Base-by-base conservation (phyloP, 92 coral and sea anemone species). In the Heteractis magnifica region DNA sequence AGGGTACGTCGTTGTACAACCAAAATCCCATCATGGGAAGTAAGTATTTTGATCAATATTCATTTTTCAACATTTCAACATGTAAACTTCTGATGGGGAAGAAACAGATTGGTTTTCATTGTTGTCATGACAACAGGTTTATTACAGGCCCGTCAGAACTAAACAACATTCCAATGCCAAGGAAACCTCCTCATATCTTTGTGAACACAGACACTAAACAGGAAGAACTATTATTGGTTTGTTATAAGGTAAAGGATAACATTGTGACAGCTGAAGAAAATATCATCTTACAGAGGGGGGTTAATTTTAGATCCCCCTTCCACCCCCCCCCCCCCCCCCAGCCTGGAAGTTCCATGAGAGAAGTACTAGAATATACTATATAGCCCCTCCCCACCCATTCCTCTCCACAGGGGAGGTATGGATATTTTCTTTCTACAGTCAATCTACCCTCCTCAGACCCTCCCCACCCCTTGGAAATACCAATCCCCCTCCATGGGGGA, bases 71-170 rank as follows among this genome's bases (percentile, higher is more conserved):
- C 56, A 11, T n/a, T 48, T 62, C 50, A 9, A 19, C 8, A 13
- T 52, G 2, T 34, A 34, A 34, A 34, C 44, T 34, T 34, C 44
- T 34, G 44, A 34, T 34, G 44, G 44, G 44, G 44, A 34, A 34
- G 44, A 34, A 34, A 2, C 44, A 34, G 44, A 34, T 34, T 34
- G 44, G 44, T 34, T 76, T 5, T 18, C 11, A 51, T 49, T 51
- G 20, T 77, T 50, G 44, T 51, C 56, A 58, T 79, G 52, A 18
- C 21, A 18, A 23, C 62, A 95, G 98, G 83, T 95, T 95, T 68
- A 90, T 95, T 15, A 94, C 98, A 48, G 97, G 98, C 10, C 98
- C 97, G 4, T 77, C 98, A 44, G 98, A 95, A 10, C 68, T 95
- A 1, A 90, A 82, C 21, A 98, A 96, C 82, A 79, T 89, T 13